A percentile compares a stretch with the other conserved stretches of the same genome.
phyloP scores from a whole-genome alignment of 2,888 invertebrate species.

The Morpho helenor region DNA sequence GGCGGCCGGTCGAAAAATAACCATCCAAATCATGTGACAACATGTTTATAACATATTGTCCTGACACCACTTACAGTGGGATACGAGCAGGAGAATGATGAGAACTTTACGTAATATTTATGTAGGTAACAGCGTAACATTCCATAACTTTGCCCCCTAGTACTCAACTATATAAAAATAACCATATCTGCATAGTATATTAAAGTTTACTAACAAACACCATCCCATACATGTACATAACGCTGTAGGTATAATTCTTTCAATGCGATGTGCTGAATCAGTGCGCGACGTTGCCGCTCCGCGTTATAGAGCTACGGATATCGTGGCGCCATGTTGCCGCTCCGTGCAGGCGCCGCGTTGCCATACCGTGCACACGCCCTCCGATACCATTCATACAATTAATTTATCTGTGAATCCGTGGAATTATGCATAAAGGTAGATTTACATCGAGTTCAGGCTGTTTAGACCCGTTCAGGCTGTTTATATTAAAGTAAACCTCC shows the following conservation, averaged over 20 bases:
- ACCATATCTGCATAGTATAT: background rate
- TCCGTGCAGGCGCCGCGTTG: conserved; percentile 39
- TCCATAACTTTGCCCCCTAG: too few species aligned
- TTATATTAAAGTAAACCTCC: too few species aligned
- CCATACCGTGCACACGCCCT: conserved; percentile 24
- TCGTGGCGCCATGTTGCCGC: conserved; percentile 65
- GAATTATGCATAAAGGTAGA: conserved; percentile 1
- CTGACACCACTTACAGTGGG: too few species aligned
- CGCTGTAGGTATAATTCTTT: conserved; percentile 20
- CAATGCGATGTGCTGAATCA: conserved; percentile 70
- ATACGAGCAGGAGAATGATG: too few species aligned
- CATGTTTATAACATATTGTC: too few species aligned
- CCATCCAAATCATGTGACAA: too few species aligned
- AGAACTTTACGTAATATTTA: too few species aligned
- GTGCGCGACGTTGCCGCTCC: conserved; percentile 62
- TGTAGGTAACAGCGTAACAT: too few species aligned
- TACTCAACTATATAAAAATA: too few species aligned
- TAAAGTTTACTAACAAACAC: conserved; percentile 1
- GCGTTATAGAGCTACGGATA: conserved; percentile 42
- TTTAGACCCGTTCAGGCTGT: too few species aligned
- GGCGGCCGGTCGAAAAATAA: too few species aligned
- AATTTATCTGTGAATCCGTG: conserved; percentile 14
- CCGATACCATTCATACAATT: conserved; percentile 29
- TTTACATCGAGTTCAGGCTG: too few species aligned
- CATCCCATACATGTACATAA: background rate